phyloP scores from a whole-genome alignment of 1,140 invertebrate species.

The Drosophila grimshawi region DNA sequence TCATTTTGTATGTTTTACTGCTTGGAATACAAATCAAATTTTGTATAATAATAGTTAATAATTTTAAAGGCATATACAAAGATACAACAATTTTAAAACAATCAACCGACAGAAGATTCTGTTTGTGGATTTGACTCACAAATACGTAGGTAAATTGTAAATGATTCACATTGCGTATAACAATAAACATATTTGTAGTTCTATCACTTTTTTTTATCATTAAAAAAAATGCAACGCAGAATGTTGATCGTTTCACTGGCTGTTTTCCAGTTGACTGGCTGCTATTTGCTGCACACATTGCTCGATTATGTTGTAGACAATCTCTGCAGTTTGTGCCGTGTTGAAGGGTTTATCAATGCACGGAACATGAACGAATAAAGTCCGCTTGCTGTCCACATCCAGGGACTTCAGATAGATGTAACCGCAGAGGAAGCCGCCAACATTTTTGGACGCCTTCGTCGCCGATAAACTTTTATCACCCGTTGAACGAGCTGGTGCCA shows the following conservation, averaged over 20 bases:
- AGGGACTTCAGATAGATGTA: constrained; percentile 88
- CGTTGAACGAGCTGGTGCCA: constrained; percentile 15
- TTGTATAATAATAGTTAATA: too few species aligned
- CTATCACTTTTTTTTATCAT: not conserved
- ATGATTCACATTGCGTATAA: too few species aligned
- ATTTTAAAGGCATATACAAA: too few species aligned
- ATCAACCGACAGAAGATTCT: too few species aligned
- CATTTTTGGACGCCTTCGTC: constrained; percentile 61
- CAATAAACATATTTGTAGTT: not conserved
- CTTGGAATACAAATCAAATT: too few species aligned
- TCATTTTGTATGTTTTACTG: too few species aligned
- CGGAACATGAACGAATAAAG: constrained; percentile 88
- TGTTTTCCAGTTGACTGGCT: constrained; percentile 3
- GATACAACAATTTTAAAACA: too few species aligned
- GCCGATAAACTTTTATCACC: constrained; percentile 3
- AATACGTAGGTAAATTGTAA: too few species aligned
- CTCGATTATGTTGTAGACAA: constrained; percentile 85
- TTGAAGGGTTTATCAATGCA: constrained; percentile 86
- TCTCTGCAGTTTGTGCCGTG: constrained; percentile 85
- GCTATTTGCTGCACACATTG: constrained; percentile 70
- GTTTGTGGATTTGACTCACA: too few species aligned
- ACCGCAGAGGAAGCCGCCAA: constrained; percentile 87
- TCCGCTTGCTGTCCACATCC: constrained; percentile 84
- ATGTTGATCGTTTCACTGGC: constrained; percentile 4
- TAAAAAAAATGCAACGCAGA: constrained; percentile 29